Base-by-base conservation (phyloP, 1,140 invertebrate genomes). In the Steinernema khuongi region DNA sequence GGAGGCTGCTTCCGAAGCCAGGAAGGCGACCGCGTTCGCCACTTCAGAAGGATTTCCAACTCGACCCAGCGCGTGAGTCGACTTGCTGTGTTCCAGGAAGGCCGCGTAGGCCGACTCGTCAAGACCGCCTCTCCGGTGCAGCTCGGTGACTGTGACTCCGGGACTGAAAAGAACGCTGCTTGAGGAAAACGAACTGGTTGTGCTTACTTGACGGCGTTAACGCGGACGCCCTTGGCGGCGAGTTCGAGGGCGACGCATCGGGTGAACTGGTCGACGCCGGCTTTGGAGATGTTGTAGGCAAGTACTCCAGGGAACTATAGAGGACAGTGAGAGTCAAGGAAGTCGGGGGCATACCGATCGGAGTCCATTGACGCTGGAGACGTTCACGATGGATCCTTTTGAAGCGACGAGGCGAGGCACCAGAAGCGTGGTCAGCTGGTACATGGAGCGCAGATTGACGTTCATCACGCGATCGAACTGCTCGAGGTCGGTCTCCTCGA, bases 201-300 rank as follows among this genome's bases (percentile, higher is more conserved):
- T n/a, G 67, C 70, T 44, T 18, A 78, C 77, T 79, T 79, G n/a
- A 81, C 67, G 19, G 71, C 70, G 43, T 77, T 83, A 28, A 81
- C 81, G 30, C 79, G 68, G 72, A 88, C 88, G 77, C 91, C 89
- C 86, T 93, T 92, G 0, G 89, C 78, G 1, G 91, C 92, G 22
- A 94, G 86, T 85, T 94, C 92, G 76, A 94, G 88, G 28, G 90
- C 90, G 19, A 88, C 86, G 82, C 91, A 93, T 78, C 91, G 89
- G 0, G 93, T 96, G 50, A 96, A 89, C 82, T 96, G 94, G 86
- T 96, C 93, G 0, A 96, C 86, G 1, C 93, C 91, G 36, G 92
- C 88, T 87, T 96, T 96, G 18, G 92, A 94, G 82, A 94, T 90
- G 79, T 91, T 91, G 82, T 96, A 96, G 0, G 92, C 90, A 31